A percentile compares a stretch with the other conserved stretches of the same genome.
These are phyloP conservation scores for Mechanitis mazaeus DNA, from an alignment of 2,888 invertebrate genomes.

Conservation along the genomic window DNA sequence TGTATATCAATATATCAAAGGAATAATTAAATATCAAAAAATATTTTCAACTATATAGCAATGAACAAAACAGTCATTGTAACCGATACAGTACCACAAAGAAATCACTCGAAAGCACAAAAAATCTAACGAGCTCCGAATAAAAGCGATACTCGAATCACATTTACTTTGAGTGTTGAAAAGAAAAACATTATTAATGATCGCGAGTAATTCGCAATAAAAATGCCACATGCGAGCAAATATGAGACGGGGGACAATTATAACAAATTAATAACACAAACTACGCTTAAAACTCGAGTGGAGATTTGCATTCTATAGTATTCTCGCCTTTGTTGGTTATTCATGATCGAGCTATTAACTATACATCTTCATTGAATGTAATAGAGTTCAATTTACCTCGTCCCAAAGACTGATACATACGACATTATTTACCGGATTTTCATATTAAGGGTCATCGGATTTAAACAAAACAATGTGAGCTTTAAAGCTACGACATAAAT, in stretches of 20 bases:
- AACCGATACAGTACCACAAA: constrained; percentile 49
- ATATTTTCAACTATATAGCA: constrained; percentile 29
- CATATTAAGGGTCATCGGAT: constrained; percentile 65
- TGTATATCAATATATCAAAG: constrained; percentile 23
- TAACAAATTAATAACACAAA: constrained; percentile 75
- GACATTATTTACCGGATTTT: constrained; percentile 36
- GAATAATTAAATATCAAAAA: constrained; percentile 43
- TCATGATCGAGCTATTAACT: constrained; percentile 33
- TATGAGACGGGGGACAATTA: constrained; percentile 70
- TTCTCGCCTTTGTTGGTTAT: constrained; percentile 63
- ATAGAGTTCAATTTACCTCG: constrained; percentile 29
- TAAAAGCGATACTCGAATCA: constrained; percentile 61
- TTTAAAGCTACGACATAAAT: constrained; percentile 39
- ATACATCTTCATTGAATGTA: constrained; percentile 25
- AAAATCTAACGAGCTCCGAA: constrained; percentile 44
- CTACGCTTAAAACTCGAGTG: constrained; percentile 74
- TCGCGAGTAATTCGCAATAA: constrained; percentile 75
- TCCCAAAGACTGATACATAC: constrained; percentile 29
- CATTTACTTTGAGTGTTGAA: constrained; percentile 50
- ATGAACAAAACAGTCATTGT: constrained; percentile 50
- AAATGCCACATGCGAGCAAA: constrained; percentile 75
- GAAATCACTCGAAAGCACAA: constrained; percentile 42
- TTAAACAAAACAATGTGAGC: constrained; percentile 41
- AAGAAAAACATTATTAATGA: constrained; percentile 76
- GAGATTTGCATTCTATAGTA: constrained; percentile 74